These are phyloP conservation scores for Erannis defoliaria DNA, from an alignment of 2,888 invertebrate species.

Conservation along the genomic window DNA sequence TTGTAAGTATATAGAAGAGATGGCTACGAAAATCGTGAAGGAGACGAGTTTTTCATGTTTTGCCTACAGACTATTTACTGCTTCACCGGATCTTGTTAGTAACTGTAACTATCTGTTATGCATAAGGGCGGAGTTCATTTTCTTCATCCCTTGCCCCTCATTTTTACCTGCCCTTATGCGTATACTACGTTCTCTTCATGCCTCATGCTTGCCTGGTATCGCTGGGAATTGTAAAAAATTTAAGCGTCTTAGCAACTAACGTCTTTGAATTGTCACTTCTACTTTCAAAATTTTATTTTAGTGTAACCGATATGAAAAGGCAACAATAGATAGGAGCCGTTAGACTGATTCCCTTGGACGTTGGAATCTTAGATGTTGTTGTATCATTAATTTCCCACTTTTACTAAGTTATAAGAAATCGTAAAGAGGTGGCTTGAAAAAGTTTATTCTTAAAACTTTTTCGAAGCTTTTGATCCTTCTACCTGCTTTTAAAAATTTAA, in stretches of 20 bases:
- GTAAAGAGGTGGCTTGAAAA: neutral
- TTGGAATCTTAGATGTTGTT: neutral
- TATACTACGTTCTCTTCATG: neutral
- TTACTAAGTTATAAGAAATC: constrained; percentile 11
- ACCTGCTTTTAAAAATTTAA: neutral
- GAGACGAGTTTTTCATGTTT: no score
- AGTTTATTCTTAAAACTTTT: neutral
- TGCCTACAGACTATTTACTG: no score
- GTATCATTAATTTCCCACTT: neutral
- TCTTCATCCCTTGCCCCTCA: constrained; percentile 1
- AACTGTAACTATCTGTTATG: neutral
- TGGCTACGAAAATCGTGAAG: no score
- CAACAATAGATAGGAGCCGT: no score
- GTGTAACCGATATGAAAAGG: neutral
- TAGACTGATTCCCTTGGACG: neutral
- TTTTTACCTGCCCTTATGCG: neutral
- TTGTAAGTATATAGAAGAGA: no score
- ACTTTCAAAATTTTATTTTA: no score
- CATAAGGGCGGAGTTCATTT: constrained; percentile 8
- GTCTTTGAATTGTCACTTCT: no score
- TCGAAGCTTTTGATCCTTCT: neutral
- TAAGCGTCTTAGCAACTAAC: neutral
- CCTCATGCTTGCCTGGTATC: constrained; percentile 19
- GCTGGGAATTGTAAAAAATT: constrained; percentile 21
- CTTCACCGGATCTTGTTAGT: no score